Evolutionary conservation across 2,797 vertebrate species (phyloP).

Genomic region (Leptatherina wallacei): DNA sequence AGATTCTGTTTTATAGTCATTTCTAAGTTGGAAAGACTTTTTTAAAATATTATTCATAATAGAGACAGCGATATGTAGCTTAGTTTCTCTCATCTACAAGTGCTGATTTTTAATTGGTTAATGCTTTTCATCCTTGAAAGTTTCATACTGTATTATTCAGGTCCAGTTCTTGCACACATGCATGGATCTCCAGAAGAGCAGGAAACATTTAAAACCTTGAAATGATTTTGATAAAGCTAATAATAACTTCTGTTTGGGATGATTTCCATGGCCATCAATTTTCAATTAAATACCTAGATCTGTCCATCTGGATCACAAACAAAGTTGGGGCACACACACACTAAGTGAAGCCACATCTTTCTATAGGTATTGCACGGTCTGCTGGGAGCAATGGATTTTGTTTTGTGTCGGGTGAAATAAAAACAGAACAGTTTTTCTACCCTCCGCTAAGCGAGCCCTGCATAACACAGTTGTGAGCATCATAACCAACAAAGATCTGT

Average conservation of each 20-base stretch:
- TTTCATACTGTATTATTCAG: not conserved
- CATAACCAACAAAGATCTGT: not conserved
- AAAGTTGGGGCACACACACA: not conserved
- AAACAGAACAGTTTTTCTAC: not conserved
- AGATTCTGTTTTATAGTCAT: too few species aligned
- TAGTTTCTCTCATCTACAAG: too few species aligned
- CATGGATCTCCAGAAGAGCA: not conserved
- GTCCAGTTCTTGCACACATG: not conserved
- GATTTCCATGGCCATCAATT: not conserved
- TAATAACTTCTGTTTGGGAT: not conserved
- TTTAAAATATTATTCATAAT: too few species aligned
- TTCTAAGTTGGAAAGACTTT: too few species aligned
- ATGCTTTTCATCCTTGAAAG: too few species aligned
- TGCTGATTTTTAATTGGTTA: too few species aligned
- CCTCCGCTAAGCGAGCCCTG: not conserved
- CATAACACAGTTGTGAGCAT: not conserved
- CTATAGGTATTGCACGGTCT: not conserved
- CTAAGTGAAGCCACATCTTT: not conserved
- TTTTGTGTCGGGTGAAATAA: constrained; percentile 3
- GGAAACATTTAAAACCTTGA: not conserved
- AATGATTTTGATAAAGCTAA: too few species aligned
- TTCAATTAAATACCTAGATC: constrained; percentile 2
- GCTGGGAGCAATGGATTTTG: constrained; percentile 3
- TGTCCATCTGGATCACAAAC: not conserved
- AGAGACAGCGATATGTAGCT: too few species aligned